phyloP scores from a whole-genome alignment of 2,888 invertebrate species.

The Ischnura elegans region DNA sequence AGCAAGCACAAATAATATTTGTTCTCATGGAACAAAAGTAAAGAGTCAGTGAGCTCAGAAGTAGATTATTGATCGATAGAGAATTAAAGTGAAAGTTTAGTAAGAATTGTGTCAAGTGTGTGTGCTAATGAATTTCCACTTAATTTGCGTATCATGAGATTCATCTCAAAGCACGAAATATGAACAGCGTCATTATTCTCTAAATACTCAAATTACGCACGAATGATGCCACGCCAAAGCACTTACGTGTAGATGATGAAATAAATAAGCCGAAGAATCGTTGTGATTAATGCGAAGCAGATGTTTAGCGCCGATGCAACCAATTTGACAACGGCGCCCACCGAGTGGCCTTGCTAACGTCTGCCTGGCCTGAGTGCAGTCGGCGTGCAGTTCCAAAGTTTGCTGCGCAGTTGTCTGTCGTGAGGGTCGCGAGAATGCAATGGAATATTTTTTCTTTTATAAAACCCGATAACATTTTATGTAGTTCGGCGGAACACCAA shows the following conservation, averaged over 20 bases:
- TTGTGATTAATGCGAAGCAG: neutral
- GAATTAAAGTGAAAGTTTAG: too few relatives aligned
- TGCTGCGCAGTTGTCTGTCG: neutral
- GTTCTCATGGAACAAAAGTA: too few relatives aligned
- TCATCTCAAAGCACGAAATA: too few relatives aligned
- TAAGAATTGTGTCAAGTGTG: too few relatives aligned
- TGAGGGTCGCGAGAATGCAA: neutral
- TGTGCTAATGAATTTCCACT: too few relatives aligned
- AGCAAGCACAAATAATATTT: too few relatives aligned
- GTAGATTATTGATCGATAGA: too few relatives aligned
- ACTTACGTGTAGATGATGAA: neutral
- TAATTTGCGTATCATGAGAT: too few relatives aligned
- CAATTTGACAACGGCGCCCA: neutral
- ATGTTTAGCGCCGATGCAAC: neutral
- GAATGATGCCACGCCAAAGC: neutral
- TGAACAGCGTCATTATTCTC: neutral
- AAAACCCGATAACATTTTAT: too few relatives aligned
- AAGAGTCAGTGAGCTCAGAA: too few relatives aligned
- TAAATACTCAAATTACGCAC: neutral
- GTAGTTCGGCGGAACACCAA: too few relatives aligned
- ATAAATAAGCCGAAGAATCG: neutral
- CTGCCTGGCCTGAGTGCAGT: neutral
- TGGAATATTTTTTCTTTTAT: neutral
- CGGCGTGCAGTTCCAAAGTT: neutral
- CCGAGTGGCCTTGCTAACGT: neutral